A percentile compares a stretch with the other conserved stretches of the same genome.
Evolutionary conservation across 2,113 vertebrate species (phyloP).

Genomic region (Silurus glanis): DNA sequence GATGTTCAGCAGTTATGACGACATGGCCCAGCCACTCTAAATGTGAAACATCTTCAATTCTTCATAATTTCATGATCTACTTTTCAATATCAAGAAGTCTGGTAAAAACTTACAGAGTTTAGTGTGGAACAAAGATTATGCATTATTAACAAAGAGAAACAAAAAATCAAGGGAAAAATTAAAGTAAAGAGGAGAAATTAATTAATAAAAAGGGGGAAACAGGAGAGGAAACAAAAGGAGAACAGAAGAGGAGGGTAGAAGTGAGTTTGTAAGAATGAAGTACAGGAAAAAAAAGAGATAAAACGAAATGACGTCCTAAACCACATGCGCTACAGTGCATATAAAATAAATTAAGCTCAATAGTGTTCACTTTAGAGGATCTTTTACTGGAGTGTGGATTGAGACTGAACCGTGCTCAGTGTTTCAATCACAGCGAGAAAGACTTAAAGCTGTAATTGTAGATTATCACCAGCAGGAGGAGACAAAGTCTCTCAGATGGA

Average conservation of each 20-base stretch:
- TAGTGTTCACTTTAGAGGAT: neutral
- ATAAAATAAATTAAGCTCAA: neutral
- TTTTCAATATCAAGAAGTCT: too few species aligned
- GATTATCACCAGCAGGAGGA: neutral
- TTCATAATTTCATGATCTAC: too few species aligned
- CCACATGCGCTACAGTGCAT: neutral
- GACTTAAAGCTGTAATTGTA: neutral
- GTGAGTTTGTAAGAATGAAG: neutral
- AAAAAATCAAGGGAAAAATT: too few species aligned
- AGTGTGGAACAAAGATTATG: too few species aligned
- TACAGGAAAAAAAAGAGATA: neutral
- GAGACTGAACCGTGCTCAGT: neutral
- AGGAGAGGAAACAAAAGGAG: neutral
- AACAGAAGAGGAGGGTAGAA: neutral
- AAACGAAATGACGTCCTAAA: neutral
- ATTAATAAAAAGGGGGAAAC: too few species aligned
- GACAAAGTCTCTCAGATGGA: neutral
- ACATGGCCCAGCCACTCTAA: too few species aligned
- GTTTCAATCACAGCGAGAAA: slow-evolving; percentile 27
- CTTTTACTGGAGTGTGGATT: neutral
- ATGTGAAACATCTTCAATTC: too few species aligned
- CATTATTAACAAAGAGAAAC: too few species aligned
- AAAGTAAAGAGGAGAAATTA: too few species aligned
- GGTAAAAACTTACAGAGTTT: too few species aligned
- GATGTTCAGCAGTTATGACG: too few species aligned